Conservation (phyloP, 1,140 invertebrate species). For the Drosophila tristis region DNA sequence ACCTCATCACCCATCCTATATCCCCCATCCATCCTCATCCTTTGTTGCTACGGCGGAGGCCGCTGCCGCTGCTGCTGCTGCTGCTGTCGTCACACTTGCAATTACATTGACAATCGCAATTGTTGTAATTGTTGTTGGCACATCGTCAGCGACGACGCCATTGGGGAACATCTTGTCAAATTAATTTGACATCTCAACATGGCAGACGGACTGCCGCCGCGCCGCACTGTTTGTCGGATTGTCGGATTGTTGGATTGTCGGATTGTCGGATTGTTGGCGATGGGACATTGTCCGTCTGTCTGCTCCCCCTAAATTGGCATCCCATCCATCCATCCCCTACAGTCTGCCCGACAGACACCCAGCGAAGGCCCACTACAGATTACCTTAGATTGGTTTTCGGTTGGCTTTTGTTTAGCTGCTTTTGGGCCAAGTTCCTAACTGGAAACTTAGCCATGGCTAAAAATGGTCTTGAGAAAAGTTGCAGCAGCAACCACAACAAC, state of each 20-base stretch:
- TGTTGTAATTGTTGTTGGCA: slow-evolving; percentile 80
- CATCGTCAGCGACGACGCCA: slow-evolving; percentile 54
- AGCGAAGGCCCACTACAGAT: slow-evolving; percentile 16
- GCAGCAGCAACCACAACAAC: slow-evolving; percentile 38
- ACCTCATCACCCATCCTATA: slow-evolving; percentile 8
- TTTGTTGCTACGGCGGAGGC: slow-evolving; percentile 33
- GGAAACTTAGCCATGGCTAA: slow-evolving; percentile 75
- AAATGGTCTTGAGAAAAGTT: slow-evolving; percentile 74
- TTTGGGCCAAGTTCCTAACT: slow-evolving; percentile 60
- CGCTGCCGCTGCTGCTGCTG: slow-evolving; percentile 33
- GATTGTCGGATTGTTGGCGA: not conserved
- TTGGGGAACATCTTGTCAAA: slow-evolving; percentile 72
- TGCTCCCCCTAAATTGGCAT: slow-evolving; percentile 14
- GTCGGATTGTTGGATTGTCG: too few species aligned
- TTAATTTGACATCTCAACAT: slow-evolving; percentile 76
- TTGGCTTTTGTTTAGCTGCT: slow-evolving; percentile 52
- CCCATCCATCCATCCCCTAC: too few species aligned
- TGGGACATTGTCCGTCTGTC: not conserved
- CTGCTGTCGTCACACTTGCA: slow-evolving; percentile 73
- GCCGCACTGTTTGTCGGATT: too few species aligned
- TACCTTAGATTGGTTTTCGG: slow-evolving; percentile 40
- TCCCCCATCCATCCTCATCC: slow-evolving; percentile 44
- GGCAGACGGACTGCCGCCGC: slow-evolving; percentile 42
- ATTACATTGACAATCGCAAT: slow-evolving; percentile 76
- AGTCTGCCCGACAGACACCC: too few species aligned